Evolutionary conservation across 2,797 vertebrate genomes (phyloP), one percentile per base, ranked within the genome.

Genomic region (Xiphorhynchus erythropygius): DNA sequence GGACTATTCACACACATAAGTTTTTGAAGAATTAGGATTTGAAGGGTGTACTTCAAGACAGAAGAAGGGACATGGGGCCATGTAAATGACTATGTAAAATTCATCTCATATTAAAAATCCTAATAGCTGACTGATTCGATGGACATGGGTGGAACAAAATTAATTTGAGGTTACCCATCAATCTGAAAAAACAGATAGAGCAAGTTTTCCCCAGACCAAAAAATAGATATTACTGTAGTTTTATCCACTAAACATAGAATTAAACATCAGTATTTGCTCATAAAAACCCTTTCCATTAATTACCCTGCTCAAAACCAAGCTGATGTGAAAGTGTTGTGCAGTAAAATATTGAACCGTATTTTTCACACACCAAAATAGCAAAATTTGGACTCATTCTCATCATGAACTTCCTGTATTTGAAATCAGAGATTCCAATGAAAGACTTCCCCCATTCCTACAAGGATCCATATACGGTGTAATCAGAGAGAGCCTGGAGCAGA

Each of bases 401-500:
- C 30, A 65, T 13, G 10, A 15, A 52, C 35, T 87, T 78, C 47
- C 39, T 87, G 9, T 37, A n/a, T 56, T 64, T 75, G 53, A 74
- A 87, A 75, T 62, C 27, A 64, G 44, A 81, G 6, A 22, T 59
- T 86, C 8, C 25, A 69, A 81, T 69, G 33, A 27, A 80, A 77
- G 10, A 7, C 55, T 81, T 86, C 1, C 3, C 9, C 19, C 42
- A 4, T 53, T 73, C 27, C 88, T 60, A 39, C 28, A 77, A 41
- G 11, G 22, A 35, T 1, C 1, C 15, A 19, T 12, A 18, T 9
- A 22, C 1, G 13, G 2, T 42, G 11, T 49, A 77, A 67, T 23
- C 10, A 50, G 9, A 74, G 49, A 57, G 74, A 85, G 25, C 13
- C 22, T 33, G 28, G 7, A 75, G 7, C 5, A 80, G 19, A 70